Base-by-base conservation (phyloP, 2,113 vertebrate species). In the Lepisosteus oculatus region DNA sequence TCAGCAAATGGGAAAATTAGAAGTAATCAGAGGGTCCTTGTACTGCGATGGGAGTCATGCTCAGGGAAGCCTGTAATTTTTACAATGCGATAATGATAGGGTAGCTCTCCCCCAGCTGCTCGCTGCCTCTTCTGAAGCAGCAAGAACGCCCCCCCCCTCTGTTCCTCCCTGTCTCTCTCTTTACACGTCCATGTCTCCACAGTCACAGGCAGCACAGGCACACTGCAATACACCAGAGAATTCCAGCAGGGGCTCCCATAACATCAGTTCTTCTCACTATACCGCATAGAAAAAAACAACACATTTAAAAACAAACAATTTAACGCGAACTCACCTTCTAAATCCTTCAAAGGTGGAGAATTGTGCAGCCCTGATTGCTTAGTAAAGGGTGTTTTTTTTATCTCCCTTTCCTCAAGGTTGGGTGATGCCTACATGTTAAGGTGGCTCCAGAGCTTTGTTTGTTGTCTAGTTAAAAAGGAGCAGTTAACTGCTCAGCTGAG, bases 221-320 rank as follows among this genome's bases (percentile, higher is more conserved):
- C 43, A 17, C 62, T 90, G 89, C 80, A 88, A 90, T 91, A 88
- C 89, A 89, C 80, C 69, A 55, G 87, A 84, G 89, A 90, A 78
- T 75, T 86, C 89, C 90, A 92, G 83, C 85, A 92, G 89, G 89
- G 90, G 89, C 79, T 90, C 88, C 89, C 87, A 86, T 85, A 86
- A 86, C 84, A 88, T 81, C 87, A 83, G 83, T 77, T 84, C 78
- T 88, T 66, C 45, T 47, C 71, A 44, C 9, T 1, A 51, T 5
- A 51, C 5, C 47, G 29, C 29, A 29, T 1, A 29, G 29, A 51
- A 51, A 51, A 51, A 9, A 51, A 51, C 5, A 51, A 51, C 9
- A 51, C 5, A 51, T 51, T 51, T 51, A 9, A 51, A 6, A 51
- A 51, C 47, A 51, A 51, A 51, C 47, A 51, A 51, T 51, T 51